Conservation (phyloP, 1,140 invertebrate species). For the Orussus abietinus region DNA sequence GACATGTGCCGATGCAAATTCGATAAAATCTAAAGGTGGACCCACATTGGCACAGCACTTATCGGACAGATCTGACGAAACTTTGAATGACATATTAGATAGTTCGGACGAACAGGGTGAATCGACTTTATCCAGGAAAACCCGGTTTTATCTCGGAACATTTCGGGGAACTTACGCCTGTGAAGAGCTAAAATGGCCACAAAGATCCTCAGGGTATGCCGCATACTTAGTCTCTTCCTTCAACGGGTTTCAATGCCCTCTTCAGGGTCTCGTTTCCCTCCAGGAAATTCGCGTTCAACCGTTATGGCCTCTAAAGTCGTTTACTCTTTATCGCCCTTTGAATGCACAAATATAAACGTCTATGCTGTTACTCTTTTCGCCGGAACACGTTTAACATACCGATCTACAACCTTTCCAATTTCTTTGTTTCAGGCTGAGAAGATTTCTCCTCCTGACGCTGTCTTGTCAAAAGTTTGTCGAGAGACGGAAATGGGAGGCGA, state of each 20-base stretch:
- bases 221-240: slow-evolving; percentile 20
- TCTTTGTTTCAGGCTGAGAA: no score
- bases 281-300: neutral
- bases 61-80: neutral
- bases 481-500: no score
- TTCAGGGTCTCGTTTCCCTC: neutral
- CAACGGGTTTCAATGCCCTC: neutral
- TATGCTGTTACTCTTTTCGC: no score
- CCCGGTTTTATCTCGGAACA: no score
- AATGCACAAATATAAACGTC: slow-evolving; percentile 11
- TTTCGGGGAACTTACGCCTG: slow-evolving; percentile 18
- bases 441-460: no score
- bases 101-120: no score
- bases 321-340: neutral
- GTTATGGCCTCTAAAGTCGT: neutral
- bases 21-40: neutral
- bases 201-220: slow-evolving; percentile 16
- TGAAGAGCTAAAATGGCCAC: slow-evolving; percentile 23
- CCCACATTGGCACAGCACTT: neutral
- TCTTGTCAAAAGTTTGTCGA: no score
- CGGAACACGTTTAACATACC: no score
- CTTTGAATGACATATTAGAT: no score
- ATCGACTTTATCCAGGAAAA: no score
- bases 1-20: no score
- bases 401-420: no score